phyloP scores from a whole-genome alignment of 2,797 vertebrate species.

The Eupleurogrammus muticus region DNA sequence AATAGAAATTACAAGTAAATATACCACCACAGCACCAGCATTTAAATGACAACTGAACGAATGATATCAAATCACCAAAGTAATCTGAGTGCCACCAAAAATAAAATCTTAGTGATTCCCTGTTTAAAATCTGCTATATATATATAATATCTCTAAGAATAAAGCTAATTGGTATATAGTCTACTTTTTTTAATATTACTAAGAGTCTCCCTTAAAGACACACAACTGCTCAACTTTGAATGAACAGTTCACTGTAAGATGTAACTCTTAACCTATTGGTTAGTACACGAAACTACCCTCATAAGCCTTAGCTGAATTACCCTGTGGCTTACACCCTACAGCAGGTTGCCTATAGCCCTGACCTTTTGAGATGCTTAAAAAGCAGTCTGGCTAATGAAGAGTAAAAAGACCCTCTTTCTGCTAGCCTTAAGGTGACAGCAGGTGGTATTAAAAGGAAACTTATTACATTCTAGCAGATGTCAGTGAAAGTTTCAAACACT shows the following conservation, averaged over 20 bases:
- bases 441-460: conserved; percentile 61
- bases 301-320: conserved; percentile 35
- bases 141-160: not conserved
- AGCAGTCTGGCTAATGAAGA: conserved; percentile 43
- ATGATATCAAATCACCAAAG: not conserved
- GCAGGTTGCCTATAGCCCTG: conserved; percentile 22
- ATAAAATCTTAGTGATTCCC: not conserved
- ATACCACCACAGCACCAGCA: too few relatives aligned
- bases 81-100: not conserved
- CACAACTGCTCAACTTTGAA: not conserved
- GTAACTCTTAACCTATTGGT: not conserved
- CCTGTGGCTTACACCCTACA: conserved; percentile 13
- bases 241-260: not conserved
- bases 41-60: not conserved
- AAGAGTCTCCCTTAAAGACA: not conserved
- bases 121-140: not conserved
- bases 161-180: too few relatives aligned
- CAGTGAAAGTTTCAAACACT: conserved; percentile 32
- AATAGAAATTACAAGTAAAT: not conserved
- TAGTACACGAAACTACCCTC: not conserved
- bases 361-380: conserved; percentile 54
- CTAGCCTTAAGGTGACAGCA: conserved; percentile 47
- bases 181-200: too few relatives aligned
- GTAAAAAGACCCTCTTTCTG: conserved; percentile 34
- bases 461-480: conserved; percentile 56